Base-by-base conservation (phyloP, 2,113 vertebrate genomes). In the Gymnogyps californianus region DNA sequence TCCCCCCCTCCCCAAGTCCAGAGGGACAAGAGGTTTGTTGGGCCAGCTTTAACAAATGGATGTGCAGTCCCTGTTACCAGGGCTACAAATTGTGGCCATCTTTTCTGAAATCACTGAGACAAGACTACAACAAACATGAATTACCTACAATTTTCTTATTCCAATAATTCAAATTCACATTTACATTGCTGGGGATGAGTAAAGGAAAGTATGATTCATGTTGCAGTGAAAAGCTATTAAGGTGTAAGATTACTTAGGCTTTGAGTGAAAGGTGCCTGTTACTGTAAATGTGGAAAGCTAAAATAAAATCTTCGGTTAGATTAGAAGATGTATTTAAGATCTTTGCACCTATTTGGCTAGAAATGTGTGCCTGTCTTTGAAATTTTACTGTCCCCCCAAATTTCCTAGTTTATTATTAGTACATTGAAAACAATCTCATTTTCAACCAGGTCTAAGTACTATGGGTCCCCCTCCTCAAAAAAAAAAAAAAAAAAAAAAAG, bases 141-240 rank as follows among this genome's bases (percentile, higher is more conserved):
- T 97, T 97, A 80, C 82, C 96, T 98, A 65, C 96, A 95, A 97
- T 98, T 98, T 98, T 96, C 93, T 97, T 91, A 97, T 96, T 98
- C 76, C 93, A 76, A 75, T 90, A 95, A 96, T 98, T 97, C 95
- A 59, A 74, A 96, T 95, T 97, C 91, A 88, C 34, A 93, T 71
- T 97, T 96, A 87, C 52, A 89, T 91, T 84, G 96, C 79, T 81
- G 77, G n/a, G 54, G 47, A 93, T 95, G 52, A 88, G 82, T 88
- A 97, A 95, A 93, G 28, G 57, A 77, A 97, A 71, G 54, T 74
- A 76, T 94, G 83, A 96, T 89, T 95, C 81, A 87, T 92, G 57
- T 76, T 89, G 32, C 75, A 91, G 69, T 83, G 83, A 44, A 93
- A 83, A 93, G 24, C 71, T 92, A 75, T 92, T 94, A 95, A 96